phyloP scores from a whole-genome alignment of 2,797 vertebrate genomes.

The Sebastes oblongus region DNA sequence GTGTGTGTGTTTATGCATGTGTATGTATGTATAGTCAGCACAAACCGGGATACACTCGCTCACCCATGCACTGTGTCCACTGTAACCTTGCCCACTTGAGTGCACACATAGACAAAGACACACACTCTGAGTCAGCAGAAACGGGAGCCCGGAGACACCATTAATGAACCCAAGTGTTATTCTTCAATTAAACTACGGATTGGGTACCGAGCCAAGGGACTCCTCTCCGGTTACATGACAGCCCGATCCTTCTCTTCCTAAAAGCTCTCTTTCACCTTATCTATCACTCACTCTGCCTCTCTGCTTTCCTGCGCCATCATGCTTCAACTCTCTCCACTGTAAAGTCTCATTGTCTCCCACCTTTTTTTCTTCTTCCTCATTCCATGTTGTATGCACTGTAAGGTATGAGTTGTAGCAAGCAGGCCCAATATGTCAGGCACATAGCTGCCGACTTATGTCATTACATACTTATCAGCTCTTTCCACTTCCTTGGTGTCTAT shows the following conservation, averaged over 20 bases:
- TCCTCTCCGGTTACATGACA: slow-evolving; percentile 64
- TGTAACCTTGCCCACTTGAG: slow-evolving; percentile 36
- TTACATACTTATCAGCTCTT: slow-evolving; percentile 49
- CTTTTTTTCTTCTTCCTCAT: background rate
- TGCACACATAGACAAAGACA: slow-evolving; percentile 18
- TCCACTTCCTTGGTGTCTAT: slow-evolving; percentile 48
- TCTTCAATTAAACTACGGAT: slow-evolving; percentile 80
- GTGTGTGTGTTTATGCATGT: slow-evolving; percentile 32
- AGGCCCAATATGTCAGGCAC: background rate
- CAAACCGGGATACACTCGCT: slow-evolving; percentile 39
- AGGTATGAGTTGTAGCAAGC: slow-evolving; percentile 40
- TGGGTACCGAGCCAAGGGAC: slow-evolving; percentile 47
- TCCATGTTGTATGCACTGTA: background rate
- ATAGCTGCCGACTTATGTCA: slow-evolving; percentile 57
- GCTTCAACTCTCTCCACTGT: slow-evolving; percentile 44
- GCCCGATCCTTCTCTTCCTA: slow-evolving; percentile 40
- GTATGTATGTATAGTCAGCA: slow-evolving; percentile 60
- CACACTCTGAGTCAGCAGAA: slow-evolving; percentile 77
- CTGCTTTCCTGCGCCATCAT: slow-evolving; percentile 57
- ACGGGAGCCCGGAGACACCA: slow-evolving; percentile 63
- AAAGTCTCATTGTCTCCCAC: slow-evolving; percentile 38
- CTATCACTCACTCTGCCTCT: slow-evolving; percentile 35
- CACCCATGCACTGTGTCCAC: slow-evolving; percentile 13
- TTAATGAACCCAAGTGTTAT: slow-evolving; percentile 80
- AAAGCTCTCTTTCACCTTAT: slow-evolving; percentile 55